A percentile compares a stretch with the other conserved stretches of the same genome.
phyloP scores from a whole-genome alignment of 2,888 invertebrate genomes.

The Yponomeuta sedellus region DNA sequence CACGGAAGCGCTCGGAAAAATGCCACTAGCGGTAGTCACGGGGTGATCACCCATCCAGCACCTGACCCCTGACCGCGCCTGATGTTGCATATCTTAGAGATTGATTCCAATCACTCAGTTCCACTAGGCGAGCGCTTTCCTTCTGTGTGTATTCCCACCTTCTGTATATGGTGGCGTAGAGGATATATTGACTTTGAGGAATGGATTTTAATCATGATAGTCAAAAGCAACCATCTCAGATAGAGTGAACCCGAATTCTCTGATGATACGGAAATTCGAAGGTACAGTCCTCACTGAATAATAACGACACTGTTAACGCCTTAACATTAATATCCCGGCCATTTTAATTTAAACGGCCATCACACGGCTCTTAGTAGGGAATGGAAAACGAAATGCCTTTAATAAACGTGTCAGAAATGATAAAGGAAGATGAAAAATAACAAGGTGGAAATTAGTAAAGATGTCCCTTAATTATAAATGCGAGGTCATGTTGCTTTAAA shows the following conservation, averaged over 20 bases:
- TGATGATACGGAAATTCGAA: constrained; percentile 26
- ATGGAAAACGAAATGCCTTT: neutral
- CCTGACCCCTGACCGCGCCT: too few relatives aligned
- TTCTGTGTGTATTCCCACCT: too few relatives aligned
- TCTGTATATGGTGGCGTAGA: too few relatives aligned
- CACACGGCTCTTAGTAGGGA: neutral
- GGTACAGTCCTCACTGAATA: constrained; percentile 38
- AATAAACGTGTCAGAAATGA: neutral
- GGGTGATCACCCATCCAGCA: too few relatives aligned
- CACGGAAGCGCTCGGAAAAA: too few relatives aligned
- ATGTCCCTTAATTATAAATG: too few relatives aligned
- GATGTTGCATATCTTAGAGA: too few relatives aligned
- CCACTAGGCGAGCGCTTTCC: too few relatives aligned
- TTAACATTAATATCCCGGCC: constrained; percentile 27
- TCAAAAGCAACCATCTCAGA: neutral
- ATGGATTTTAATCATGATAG: neutral
- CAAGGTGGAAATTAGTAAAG: neutral
- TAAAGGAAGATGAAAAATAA: neutral
- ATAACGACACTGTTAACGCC: constrained; percentile 46
- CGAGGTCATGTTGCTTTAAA: too few relatives aligned
- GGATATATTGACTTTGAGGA: too few relatives aligned
- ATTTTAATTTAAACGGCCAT: constrained; percentile 29
- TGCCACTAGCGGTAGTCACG: too few relatives aligned
- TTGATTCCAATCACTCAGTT: too few relatives aligned
- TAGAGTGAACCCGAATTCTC: neutral